Conservation (phyloP, 2,797 vertebrate species). For the Phaenicophaeus curvirostris region DNA sequence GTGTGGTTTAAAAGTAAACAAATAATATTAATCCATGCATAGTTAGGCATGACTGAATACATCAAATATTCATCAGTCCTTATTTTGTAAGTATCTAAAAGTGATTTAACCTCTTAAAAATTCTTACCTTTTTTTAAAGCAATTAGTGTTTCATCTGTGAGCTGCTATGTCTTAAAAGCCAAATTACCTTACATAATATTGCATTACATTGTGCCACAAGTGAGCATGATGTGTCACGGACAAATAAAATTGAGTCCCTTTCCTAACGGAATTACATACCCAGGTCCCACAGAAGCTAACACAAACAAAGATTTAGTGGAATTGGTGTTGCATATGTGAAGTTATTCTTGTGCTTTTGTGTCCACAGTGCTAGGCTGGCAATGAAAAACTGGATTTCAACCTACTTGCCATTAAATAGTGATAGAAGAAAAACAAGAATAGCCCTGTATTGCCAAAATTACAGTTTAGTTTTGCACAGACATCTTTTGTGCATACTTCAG, state of each 20-base stretch:
- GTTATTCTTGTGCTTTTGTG: neutral
- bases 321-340: neutral
- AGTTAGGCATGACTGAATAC: conserved; percentile 1
- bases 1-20: conserved; percentile 64
- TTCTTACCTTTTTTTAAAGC: neutral
- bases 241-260: neutral
- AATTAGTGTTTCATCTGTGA: conserved; percentile 6
- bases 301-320: neutral
- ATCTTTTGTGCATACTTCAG: conserved; percentile 4
- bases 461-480: conserved; percentile 29
- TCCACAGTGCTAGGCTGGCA: neutral
- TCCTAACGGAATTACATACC: neutral
- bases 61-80: conserved; percentile 3
- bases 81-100: neutral
- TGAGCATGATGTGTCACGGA: neutral
- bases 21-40: conserved; percentile 33
- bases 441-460: conserved; percentile 49
- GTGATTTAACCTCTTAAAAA: neutral
- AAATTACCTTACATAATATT: neutral
- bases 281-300: neutral
- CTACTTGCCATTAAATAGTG: conserved; percentile 21
- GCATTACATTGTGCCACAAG: neutral
- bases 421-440: conserved; percentile 34
- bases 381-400: conserved; percentile 39
- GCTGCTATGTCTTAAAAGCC: neutral